Conservation (phyloP, 2,888 invertebrate genomes). For the Aethes cnicana region DNA sequence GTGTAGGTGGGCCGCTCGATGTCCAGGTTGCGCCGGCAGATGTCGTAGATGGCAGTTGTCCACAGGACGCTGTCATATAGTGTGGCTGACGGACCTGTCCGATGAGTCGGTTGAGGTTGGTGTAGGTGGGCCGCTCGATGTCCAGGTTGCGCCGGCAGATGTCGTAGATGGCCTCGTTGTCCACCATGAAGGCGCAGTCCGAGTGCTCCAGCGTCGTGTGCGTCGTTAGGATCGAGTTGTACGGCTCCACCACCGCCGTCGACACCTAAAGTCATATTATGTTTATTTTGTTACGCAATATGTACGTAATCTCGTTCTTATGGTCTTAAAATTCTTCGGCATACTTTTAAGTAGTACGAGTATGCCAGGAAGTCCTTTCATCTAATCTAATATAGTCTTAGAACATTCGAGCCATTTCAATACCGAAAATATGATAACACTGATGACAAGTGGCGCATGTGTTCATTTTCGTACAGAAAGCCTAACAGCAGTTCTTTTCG, state of each 20-base stretch:
- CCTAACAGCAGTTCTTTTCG: too few species aligned
- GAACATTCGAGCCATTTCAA: too few species aligned
- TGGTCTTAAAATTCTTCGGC: too few species aligned
- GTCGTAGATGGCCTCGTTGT: constrained; percentile 94
- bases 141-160: constrained; percentile 93
- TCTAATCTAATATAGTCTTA: too few species aligned
- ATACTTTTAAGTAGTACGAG: too few species aligned
- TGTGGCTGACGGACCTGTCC: constrained; percentile 79
- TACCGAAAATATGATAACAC: too few species aligned
- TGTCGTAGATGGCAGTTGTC: constrained; percentile 96
- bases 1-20: constrained; percentile 93
- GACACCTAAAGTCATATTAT: constrained; percentile 90
- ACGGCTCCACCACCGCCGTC: constrained; percentile 92
- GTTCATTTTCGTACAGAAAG: too few species aligned
- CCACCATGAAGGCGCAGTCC: constrained; percentile 96
- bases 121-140: constrained; percentile 92
- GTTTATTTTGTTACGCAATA: too few species aligned
- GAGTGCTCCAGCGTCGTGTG: constrained; percentile 94
- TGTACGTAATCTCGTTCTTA: too few species aligned
- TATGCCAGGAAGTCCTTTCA: too few species aligned
- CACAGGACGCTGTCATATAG: constrained; percentile 91
- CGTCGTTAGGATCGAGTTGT: constrained; percentile 96
- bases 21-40: constrained; percentile 92
- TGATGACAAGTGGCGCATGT: too few species aligned
- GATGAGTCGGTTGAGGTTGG: constrained; percentile 93